Evolutionary conservation across 2,888 invertebrate species (phyloP), one percentile per base, ranked within the genome.

Genomic region (Synergus japonicus): DNA sequence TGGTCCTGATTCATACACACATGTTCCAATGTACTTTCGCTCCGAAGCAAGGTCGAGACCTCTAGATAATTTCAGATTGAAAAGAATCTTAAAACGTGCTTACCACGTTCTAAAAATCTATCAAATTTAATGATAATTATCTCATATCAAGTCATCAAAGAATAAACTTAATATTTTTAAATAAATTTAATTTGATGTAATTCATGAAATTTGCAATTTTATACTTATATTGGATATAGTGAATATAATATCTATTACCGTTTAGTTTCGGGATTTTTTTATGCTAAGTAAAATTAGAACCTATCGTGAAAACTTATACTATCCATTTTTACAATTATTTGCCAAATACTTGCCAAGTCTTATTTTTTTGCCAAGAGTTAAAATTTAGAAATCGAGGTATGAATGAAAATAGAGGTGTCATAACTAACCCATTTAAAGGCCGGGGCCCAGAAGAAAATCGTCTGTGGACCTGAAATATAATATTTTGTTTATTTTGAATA

Each of bases 401-500:
- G 49, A 18, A 15, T 60, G 41, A 77, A 78, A 67, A 78, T 79
- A 81, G 73, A 73, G 73, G 37, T 73, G 49, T 73, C 54, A 54
- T n/a, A 73, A 93, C 94, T 95, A 94, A 98, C 98, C 99, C 99
- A 99, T 96, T 99, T 99, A 90, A 98, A 97, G 37, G 96, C 94
- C 82, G 99, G 99, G 58, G 99, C 98, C 99, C 99, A 99, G 93
- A 99, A 99, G 93, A 98, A 98, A 81, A 99, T 95, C 3, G 99
- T 99, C 94, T 99, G 98, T 12, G 99, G 99, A 91, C 99, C 99
- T 98, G 83, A 78, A 86, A 86, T 67, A 76, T 8, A 49, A 60
- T 65, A 79, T 54, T 54, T 37, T 37, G 10, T 18, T 49, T 54
- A 18, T 69, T 15, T 58, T 58, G 37, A 37, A 37, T 37, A 4